Base-by-base conservation (phyloP, 30 jellyfish, hydroid and myxozoan species). In the Aurelia coerulea region DNA sequence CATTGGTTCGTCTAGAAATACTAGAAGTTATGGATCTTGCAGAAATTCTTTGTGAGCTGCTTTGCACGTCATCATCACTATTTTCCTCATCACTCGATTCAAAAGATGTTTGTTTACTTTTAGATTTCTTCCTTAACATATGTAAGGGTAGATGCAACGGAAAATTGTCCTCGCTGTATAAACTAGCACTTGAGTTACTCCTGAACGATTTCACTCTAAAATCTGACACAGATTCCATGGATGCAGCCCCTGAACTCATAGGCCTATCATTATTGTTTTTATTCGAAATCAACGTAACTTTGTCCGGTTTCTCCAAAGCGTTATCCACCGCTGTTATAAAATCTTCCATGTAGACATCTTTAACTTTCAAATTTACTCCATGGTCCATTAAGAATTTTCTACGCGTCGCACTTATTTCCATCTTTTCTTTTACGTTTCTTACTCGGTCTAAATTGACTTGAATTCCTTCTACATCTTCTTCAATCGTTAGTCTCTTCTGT, bases 301-400 rank as follows among this genome's bases (percentile, higher is more conserved):
- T 63, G 12, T 85, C 76, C 2, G 73, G 69, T 31, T 58, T 74
- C 46, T 60, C 33, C 10, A 88, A 16, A 10, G 63, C 64, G 53
- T 79, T 77, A 35, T 88, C 96, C 62, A 88, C 84, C 4, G 86
- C 96, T 0, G 85, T 69, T 32, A 88, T 77, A 50, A 88, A 88
- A 49, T 88, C 96, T 68, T 88, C 91, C 89, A 88, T 88, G 56
- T 71, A 37, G 1, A 78, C 85, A 39, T 71, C 83, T 51, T 63
- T 80, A 29, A 58, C 84, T 10, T 71, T 73, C 56, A 88, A 18
- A 29, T 56, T 78, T 2, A 88, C 88, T 34, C 96, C 96, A 19
- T 88, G 96, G 7, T 88, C 88, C 17, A 79, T 51, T 15, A 88
- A 74, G 73, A 78, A 79, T 56, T 80, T 79, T 54, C 96, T 68